Evolutionary conservation across 1,140 invertebrate species (phyloP).

Genomic region (Heliconius himera): DNA sequence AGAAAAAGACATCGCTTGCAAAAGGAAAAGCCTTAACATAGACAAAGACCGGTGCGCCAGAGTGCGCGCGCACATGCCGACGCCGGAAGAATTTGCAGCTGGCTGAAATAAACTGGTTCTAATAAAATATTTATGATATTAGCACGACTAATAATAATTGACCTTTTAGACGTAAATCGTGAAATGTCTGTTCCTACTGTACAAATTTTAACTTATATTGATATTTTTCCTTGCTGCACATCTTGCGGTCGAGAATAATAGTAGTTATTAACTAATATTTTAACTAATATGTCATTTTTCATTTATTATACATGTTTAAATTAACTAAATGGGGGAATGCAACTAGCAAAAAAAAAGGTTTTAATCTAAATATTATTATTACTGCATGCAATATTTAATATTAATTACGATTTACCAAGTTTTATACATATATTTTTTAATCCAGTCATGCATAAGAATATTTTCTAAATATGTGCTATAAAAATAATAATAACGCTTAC

Average conservation of each 20-base stretch:
- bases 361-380: too few relatives aligned
- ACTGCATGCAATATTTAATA: too few relatives aligned
- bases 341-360: too few relatives aligned
- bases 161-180: slow-evolving; percentile 5
- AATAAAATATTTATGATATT: slow-evolving; percentile 20
- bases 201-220: background rate
- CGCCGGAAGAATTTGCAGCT: slow-evolving; percentile 83
- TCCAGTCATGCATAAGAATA: too few relatives aligned
- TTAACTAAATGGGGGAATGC: too few relatives aligned
- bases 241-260: background rate
- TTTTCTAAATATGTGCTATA: too few relatives aligned
- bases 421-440: too few relatives aligned
- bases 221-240: background rate
- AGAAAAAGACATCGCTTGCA: slow-evolving; percentile 88
- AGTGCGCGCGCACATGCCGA: slow-evolving; percentile 86
- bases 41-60: slow-evolving; percentile 85
- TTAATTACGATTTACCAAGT: too few relatives aligned
- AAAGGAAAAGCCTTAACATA: slow-evolving; percentile 86
- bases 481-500: too few relatives aligned
- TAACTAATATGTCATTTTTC: too few relatives aligned
- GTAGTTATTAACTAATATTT: too few relatives aligned
- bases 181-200: background rate
- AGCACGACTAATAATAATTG: background rate
- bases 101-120: slow-evolving; percentile 29
- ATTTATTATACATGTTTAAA: too few relatives aligned